phyloP scores from a whole-genome alignment of 2,113 vertebrate species.

The Callospermophilus lateralis region DNA sequence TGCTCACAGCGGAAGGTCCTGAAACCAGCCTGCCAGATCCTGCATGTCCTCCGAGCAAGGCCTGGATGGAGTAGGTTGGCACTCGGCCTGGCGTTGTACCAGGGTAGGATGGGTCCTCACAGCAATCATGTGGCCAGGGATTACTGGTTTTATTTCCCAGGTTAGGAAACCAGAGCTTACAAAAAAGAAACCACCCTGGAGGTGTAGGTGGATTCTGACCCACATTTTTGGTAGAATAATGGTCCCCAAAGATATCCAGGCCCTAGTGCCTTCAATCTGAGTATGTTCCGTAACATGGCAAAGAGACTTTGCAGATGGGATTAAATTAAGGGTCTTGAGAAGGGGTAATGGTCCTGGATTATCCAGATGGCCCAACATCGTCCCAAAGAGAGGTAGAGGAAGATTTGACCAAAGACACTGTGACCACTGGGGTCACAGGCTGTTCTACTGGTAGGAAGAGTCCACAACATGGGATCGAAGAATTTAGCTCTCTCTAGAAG shows the following conservation, averaged over 20 bases:
- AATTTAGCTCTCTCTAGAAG: background rate
- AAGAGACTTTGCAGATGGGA: background rate
- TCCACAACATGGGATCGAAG: background rate
- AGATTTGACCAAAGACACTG: too few relatives aligned
- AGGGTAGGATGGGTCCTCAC: too few relatives aligned
- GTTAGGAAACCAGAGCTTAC: background rate
- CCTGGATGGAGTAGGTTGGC: too few relatives aligned
- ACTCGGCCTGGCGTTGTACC: too few relatives aligned
- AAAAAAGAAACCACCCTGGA: background rate
- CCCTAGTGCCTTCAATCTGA: background rate
- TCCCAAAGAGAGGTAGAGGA: background rate
- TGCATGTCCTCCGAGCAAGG: too few relatives aligned
- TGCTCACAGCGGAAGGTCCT: background rate
- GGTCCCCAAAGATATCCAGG: background rate
- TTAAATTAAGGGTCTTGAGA: background rate
- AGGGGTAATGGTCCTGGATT: background rate
- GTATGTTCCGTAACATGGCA: too few relatives aligned
- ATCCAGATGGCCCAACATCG: background rate
- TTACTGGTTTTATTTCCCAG: background rate
- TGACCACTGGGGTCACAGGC: background rate
- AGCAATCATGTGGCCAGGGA: too few relatives aligned
- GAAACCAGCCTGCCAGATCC: too few relatives aligned
- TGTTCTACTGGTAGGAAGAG: background rate
- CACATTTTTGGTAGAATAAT: too few relatives aligned
- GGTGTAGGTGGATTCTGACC: background rate